Base-by-base conservation (phyloP, 2,888 invertebrate species). In the Hemaris fuciformis region DNA sequence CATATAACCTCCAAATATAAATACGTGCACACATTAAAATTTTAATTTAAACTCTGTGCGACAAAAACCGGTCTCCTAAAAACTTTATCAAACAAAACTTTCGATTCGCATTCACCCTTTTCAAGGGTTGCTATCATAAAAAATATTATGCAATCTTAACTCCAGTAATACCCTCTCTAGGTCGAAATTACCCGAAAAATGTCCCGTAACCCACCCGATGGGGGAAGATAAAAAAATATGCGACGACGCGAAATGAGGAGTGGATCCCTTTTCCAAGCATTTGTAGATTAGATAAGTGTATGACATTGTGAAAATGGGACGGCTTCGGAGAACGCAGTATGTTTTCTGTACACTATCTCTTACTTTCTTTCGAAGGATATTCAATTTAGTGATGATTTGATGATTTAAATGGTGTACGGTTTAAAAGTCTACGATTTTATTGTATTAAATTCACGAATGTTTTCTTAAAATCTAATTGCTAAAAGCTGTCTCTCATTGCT, bases 161-260 rank as follows among this genome's bases (percentile, higher is more conserved):
- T 65, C 67, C 59, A 61, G 67, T 75, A 73, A 75, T 75, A 66
- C 70, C 67, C 71, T 65, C 67, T 70, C 73, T 66, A 71, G 72
- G 65, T 64, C 69, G 71, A 74, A 77, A 79, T 77, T 77, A 76
- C 80, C 74, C 74, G 74, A 75, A 75, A 80, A 77, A 74, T 74
- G 75, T 70, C 61, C 76, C 45, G 57, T 57, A 71, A 68, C 69
- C 69, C 57, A 46, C 34, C 45, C 61, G 61, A 61, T 61, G 45
- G 57, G 61, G 61, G 45, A 25, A 61, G 61, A 61, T 61, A 61
- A 80, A 79, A 80, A 80, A 77, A 79, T 80, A 77, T 76, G 71
- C 76, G 72, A 67, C 70, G 74, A 73, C 71, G 69, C 70, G 73
- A 72, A 72, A 69, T 61, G 69, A 53, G 67, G 67, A 65, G 63